These are phyloP conservation scores for Megaceryle torquata DNA, from an alignment of 2,113 vertebrate species.

Conservation along the genomic window DNA sequence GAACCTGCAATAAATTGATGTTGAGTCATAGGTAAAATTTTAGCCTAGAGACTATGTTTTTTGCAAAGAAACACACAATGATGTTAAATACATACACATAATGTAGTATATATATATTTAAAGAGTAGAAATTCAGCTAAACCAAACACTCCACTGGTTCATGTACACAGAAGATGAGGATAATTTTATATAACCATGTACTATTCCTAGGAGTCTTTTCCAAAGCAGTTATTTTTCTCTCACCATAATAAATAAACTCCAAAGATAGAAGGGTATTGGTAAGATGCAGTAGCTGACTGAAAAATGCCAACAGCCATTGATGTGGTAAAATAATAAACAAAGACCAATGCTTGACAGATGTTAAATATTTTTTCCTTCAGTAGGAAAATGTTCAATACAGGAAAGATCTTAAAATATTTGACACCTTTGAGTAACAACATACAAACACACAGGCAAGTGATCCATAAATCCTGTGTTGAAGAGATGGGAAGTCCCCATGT, in stretches of 20 bases:
- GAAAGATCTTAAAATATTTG: background rate
- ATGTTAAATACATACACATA: background rate
- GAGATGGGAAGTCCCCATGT: background rate
- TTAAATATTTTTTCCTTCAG: background rate
- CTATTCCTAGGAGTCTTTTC: background rate
- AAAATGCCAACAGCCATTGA: background rate
- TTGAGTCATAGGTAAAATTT: background rate
- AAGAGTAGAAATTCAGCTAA: background rate
- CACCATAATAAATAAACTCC: background rate
- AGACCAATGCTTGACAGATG: background rate
- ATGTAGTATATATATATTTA: background rate
- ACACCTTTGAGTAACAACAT: background rate
- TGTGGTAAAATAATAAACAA: background rate
- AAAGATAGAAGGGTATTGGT: background rate
- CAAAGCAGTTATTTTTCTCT: background rate
- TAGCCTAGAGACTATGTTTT: background rate
- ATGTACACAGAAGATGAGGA: background rate
- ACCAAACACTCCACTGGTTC: background rate
- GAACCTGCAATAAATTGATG: background rate
- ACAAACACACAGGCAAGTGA: background rate
- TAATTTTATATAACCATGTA: background rate
- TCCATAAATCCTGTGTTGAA: background rate
- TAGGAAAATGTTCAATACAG: background rate
- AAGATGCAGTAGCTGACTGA: background rate
- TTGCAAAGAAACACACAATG: background rate